Base-by-base conservation (phyloP, 2,113 vertebrate species). In the Noctilio leporinus region DNA sequence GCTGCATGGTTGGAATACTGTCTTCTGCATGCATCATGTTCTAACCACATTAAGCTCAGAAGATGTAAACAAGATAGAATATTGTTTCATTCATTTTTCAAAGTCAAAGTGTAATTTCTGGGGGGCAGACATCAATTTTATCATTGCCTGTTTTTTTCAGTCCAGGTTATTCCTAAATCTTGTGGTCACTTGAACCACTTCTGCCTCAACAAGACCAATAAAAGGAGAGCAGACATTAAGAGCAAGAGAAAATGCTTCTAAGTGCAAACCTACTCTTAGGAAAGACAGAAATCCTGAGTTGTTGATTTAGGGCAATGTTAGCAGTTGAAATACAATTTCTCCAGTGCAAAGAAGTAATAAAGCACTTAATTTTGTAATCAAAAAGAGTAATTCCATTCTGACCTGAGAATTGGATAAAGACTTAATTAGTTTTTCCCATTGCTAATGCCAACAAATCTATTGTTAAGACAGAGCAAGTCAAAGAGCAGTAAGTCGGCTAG, bases 371-470 rank as follows among this genome's bases (percentile, higher is more conserved):
- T 45, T 24, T 49, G 4, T 57, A 72, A 57, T 83, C 49, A 89
- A 40, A 95, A 95, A 64, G 4, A 80, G 35, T 59, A 70, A 53
- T 67, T 96, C 47, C n/a, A 30, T 91, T 94, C 69, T 59, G 26
- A 45, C 75, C 35, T 70, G 7, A 72, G 35, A 92, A 64, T 90
- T 80, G 15, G 20, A 65, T 70, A 92, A 86, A 86, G 24, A 22
- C 17, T 80, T 93, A 86, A 65, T 95, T 70, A 91, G 33, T 28
- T 89, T 96, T 95, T 91, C 24, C 77, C n/a, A 51, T 28, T 77
- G 59, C 20, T 77, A 47, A 59, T 73, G 88, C 93, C 94, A 94
- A 81, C 6, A 72, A 40, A 59, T 88, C 47, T 53, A 40, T 59
- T 88, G 59, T 35, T 30, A 67, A 90, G 45, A 86, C 12, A 65